Percentiles rank a stretch among this genome's conserved stretches.
phyloP scores from a whole-genome alignment of 2,888 invertebrate genomes.

The Plebejus argus region DNA sequence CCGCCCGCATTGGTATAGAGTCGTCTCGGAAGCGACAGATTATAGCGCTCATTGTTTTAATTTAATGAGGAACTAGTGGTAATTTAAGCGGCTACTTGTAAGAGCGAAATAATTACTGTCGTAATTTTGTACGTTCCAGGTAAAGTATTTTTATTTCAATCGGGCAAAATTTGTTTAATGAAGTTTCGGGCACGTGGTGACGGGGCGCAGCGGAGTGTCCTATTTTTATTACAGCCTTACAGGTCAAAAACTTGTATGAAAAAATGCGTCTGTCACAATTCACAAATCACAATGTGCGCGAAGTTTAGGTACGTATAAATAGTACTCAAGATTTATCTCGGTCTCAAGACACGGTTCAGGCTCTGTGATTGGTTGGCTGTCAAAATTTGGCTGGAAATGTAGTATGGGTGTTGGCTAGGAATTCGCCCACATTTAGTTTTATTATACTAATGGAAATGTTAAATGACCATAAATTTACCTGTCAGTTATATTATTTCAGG shows the following conservation, averaged over 20 bases:
- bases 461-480: not conserved
- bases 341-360: too few relatives aligned
- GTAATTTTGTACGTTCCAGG: not conserved
- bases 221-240: too few relatives aligned
- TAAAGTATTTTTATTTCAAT: not conserved
- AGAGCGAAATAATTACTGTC: not conserved
- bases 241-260: too few relatives aligned
- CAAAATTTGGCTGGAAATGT: not conserved
- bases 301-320: too few relatives aligned
- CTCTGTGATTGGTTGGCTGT: too few relatives aligned
- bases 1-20: conserved; percentile 22
- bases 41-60: conserved; percentile 23
- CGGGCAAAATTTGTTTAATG: not conserved
- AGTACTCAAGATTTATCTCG: too few relatives aligned
- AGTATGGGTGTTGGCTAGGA: not conserved
- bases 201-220: not conserved
- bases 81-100: conserved; percentile 5
- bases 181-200: not conserved
- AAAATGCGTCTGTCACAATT: too few relatives aligned
- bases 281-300: too few relatives aligned
- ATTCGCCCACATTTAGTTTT: not conserved
- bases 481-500: not conserved
- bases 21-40: conserved; percentile 27
- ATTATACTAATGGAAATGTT: conserved; percentile 12
- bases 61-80: conserved; percentile 13